Conservation (phyloP, 2,797 vertebrate genomes). For the Macropus fuliginosus region DNA sequence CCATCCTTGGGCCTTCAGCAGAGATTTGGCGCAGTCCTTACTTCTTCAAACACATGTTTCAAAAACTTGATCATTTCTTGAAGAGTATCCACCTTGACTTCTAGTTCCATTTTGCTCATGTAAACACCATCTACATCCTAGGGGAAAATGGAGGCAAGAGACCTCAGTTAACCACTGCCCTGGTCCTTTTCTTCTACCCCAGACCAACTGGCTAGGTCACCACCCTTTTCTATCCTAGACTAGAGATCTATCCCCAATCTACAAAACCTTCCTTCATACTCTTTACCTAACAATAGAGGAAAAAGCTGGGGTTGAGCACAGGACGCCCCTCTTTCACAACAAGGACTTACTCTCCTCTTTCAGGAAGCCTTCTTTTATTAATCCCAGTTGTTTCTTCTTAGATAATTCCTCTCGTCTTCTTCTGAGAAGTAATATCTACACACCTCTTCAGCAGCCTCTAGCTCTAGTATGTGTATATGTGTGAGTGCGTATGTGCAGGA, state of each 20-base stretch:
- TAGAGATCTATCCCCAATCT: background rate
- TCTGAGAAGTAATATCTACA: background rate
- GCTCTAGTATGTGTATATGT: background rate
- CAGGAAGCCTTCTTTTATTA: slow-evolving; percentile 10
- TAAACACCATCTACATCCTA: slow-evolving; percentile 91
- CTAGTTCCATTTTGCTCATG: slow-evolving; percentile 92
- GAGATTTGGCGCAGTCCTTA: slow-evolving; percentile 67
- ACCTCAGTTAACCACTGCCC: background rate
- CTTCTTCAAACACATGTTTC: slow-evolving; percentile 89
- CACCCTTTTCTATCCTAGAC: background rate
- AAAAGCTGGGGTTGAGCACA: background rate
- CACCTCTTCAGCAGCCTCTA: background rate
- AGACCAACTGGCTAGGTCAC: slow-evolving; percentile 9
- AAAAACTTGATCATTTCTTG: slow-evolving; percentile 92
- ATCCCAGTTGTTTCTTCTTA: slow-evolving; percentile 34
- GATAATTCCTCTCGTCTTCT: background rate
- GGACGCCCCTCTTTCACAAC: slow-evolving; percentile 21
- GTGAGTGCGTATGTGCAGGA: background rate
- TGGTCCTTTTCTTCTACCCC: background rate
- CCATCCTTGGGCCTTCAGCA: background rate
- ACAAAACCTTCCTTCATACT: slow-evolving; percentile 28
- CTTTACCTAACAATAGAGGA: background rate
- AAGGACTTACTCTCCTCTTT: background rate
- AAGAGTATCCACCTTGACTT: slow-evolving; percentile 88
- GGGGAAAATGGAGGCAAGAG: slow-evolving; percentile 25